These are phyloP conservation scores for Hozukius guyotensis DNA, from an alignment of 2,797 vertebrate species.

Conservation along the genomic window DNA sequence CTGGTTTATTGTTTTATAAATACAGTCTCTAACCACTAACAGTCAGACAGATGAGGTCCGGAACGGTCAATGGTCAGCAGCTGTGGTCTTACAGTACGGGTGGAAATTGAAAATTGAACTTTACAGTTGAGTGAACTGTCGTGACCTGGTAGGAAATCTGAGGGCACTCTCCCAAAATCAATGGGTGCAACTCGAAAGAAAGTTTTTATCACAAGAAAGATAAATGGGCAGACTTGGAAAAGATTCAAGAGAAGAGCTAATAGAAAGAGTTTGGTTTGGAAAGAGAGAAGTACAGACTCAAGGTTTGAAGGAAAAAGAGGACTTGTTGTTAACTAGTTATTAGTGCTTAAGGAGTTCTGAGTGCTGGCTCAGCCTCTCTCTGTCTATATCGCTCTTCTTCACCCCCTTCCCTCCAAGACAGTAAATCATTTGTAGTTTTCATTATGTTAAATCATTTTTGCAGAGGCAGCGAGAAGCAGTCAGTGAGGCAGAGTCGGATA, in stretches of 20 bases:
- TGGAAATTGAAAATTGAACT: not conserved
- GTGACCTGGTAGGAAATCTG: not conserved
- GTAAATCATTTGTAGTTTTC: slow-evolving; percentile 27
- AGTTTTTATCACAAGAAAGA: not conserved
- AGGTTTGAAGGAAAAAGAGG: not conserved
- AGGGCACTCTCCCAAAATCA: not conserved
- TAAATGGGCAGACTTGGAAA: not conserved
- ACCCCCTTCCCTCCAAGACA: not conserved
- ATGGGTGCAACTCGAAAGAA: not conserved
- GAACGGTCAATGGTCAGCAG: not conserved
- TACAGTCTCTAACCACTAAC: not conserved
- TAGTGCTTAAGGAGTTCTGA: not conserved
- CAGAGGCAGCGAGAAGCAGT: not conserved
- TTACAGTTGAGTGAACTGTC: not conserved
- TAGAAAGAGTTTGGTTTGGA: not conserved
- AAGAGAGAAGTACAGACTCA: not conserved
- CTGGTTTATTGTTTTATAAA: not conserved
- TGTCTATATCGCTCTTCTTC: slow-evolving; percentile 4
- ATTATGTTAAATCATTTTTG: slow-evolving; percentile 13
- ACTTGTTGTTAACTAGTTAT: slow-evolving; percentile 2
- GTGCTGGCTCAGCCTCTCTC: slow-evolving; percentile 32
- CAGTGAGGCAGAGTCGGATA: not conserved
- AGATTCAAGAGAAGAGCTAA: not conserved
- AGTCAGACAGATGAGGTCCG: not conserved
- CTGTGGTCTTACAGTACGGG: not conserved